Base-by-base conservation (phyloP, 2,797 vertebrate genomes). In the Lophius americanus region DNA sequence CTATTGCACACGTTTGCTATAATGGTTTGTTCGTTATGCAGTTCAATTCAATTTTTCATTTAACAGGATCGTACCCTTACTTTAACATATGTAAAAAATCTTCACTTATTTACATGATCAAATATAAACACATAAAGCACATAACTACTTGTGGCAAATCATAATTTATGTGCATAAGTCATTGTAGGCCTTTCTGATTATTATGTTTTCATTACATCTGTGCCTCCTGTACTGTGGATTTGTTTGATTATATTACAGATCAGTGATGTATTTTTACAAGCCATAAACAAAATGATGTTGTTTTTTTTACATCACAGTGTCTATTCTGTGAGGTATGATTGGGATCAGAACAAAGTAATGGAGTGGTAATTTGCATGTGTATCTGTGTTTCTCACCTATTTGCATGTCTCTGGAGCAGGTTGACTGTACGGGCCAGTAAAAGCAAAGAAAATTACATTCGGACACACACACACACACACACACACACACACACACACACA, bases 391-490 rank as follows among this genome's bases (percentile, higher is more conserved):
- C 35, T 70, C 35, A 13, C 55, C 51, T 51, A 42, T 63, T 8
- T 51, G 51, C 63, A 55, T 63, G 76, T 89, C 77, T 76, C 83
- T 74, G 67, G 72, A 87, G 86, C 83, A 85, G 75, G 74, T 78
- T 82, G 79, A 73, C 79, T 71, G 78, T 84, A 78, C 87, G 73
- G 75, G 73, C 62, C 35, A 57, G 81, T 68, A 46, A 73, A 78
- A 71, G 67, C 60, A 73, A 60, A 55, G 64, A 64, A 75, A 75
- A 78, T 75, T 51, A 68, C 73, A 78, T 60, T 66, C 39, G 57
- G 57, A 63, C 33, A 44, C 14, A 58, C 42, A 63, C 64, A 50
- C 23, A 70, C 51, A 51, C 60, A 43, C 54, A 55, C 53, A 69
- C 39, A 50, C 38, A 35, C 41, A 50, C 23, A 72, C 51, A 51